Conservation (phyloP, 2,113 vertebrate genomes). For the Brienomyrus brachyistius region DNA sequence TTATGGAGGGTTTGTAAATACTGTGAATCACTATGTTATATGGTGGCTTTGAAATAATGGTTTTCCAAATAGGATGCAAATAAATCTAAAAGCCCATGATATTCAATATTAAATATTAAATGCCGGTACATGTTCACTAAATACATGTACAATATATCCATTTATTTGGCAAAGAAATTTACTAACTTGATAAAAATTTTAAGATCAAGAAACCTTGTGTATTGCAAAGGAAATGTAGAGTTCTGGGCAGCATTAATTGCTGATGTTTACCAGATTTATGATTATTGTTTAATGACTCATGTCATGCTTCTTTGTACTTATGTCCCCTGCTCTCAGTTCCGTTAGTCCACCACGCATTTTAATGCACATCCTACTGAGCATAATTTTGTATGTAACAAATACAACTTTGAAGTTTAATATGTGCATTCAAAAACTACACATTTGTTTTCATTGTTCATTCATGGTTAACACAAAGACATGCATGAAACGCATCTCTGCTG, state of each 20-base stretch:
- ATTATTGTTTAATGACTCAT: not conserved
- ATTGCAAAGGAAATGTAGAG: not conserved
- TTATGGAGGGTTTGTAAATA: not conserved
- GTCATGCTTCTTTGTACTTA: not conserved
- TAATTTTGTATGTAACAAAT: not conserved
- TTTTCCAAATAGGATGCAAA: not conserved
- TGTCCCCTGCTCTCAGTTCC: not conserved
- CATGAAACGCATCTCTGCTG: not conserved
- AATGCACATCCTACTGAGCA: not conserved
- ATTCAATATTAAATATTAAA: not conserved
- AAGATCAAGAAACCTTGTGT: not conserved
- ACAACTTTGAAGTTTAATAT: not conserved
- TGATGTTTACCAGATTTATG: not conserved
- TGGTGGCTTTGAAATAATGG: not conserved
- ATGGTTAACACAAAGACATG: not conserved
- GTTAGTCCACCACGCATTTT: not conserved
- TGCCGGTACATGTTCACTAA: no score
- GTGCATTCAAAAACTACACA: not conserved
- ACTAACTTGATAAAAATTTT: not conserved
- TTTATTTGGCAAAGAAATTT: not conserved
- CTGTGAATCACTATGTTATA: not conserved
- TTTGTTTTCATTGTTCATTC: not conserved
- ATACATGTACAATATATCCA: not conserved
- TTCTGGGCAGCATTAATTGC: not conserved
- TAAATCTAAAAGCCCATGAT: not conserved